Base-by-base conservation (phyloP, 64 coral and sea anemone species). In the Pocillopora damicornis region DNA sequence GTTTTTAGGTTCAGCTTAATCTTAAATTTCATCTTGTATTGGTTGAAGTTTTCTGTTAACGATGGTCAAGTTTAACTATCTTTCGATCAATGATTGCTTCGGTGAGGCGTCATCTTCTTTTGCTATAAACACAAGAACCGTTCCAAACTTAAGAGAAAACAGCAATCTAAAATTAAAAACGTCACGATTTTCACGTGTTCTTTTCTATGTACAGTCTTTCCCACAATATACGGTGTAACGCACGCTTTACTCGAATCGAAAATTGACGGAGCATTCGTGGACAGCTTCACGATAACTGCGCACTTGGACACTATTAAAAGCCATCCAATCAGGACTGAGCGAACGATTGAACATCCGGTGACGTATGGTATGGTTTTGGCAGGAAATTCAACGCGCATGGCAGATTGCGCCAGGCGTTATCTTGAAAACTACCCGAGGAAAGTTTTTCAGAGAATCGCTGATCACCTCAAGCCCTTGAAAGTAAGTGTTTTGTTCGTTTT, bases 391-490 rank as follows among this genome's bases (percentile, higher is more conserved):
- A 89, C 91, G 2, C 80, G 20, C 17, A 93, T 89, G 87, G 91
- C 79, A 45, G 20, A 17, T 17, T 93, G 91, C 38, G 66, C 88
- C 13, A 88, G 87, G 30, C 91, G 88, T 69, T 93, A 89, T 76
- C 82, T 84, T 65, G 82, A 81, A 67, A 93, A 82, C 82, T 93
- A 93, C 69, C 86, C 91, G 0, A 63, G 91, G 25, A 93, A 67
- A 37, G 91, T 93, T n/a, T 93, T 75, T 13, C 86, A 93, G 11
- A 61, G 56, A 13, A 93, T 93, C 60, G 62, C 87, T n/a, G 60
- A 84, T 20, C 87, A 93, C 89, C 87, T 93, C 59, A 87, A 93
- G 26, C 91, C 91, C 10, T 79, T 93, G 22, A 93, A 71, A 86
- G 91, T 89, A 59, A n/a, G 1, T 64, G 45, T 79, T 1, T 7